Percentiles rank a stretch among this genome's conserved stretches.
Conservation (phyloP, 2,797 vertebrate genomes). For the Hippoglossus hippoglossus region DNA sequence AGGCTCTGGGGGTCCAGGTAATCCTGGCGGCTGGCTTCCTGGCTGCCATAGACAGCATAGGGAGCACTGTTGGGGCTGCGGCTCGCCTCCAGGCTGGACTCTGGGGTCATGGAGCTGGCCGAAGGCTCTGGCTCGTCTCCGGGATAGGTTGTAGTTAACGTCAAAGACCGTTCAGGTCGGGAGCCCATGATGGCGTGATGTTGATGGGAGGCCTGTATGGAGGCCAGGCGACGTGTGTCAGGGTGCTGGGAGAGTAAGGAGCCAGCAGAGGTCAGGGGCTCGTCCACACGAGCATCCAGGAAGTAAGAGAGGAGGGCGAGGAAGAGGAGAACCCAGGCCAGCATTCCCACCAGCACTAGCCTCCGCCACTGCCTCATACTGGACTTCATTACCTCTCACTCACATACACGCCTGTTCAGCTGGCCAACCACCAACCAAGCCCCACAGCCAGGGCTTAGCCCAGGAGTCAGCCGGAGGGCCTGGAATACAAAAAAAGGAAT, state of each 20-base stretch:
- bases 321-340: constrained; percentile 95
- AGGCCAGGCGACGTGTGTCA: constrained; percentile 90
- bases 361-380: constrained; percentile 91
- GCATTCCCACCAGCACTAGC: constrained; percentile 91
- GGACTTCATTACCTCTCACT: constrained; percentile 81
- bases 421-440: constrained; percentile 53
- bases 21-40: constrained; percentile 70
- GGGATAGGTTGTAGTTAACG: constrained; percentile 48
- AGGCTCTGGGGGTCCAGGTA: constrained; percentile 80
- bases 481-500: constrained; percentile 28
- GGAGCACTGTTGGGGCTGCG: constrained; percentile 65
- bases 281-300: constrained; percentile 90
- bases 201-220: constrained; percentile 88
- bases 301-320: constrained; percentile 95
- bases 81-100: constrained; percentile 73
- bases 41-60: constrained; percentile 68
- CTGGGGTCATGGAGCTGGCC: constrained; percentile 55
- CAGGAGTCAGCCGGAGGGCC: constrained; percentile 71
- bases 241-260: constrained; percentile 86
- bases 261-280: constrained; percentile 85
- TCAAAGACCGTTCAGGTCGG: constrained; percentile 75
- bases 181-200: constrained; percentile 86
- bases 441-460: constrained; percentile 42
- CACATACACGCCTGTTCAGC: constrained; percentile 48
- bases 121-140: constrained; percentile 64